Base-by-base conservation (phyloP, 30 jellyfish, hydroid and myxozoan species). In the Haliclystus octoradiatus region DNA sequence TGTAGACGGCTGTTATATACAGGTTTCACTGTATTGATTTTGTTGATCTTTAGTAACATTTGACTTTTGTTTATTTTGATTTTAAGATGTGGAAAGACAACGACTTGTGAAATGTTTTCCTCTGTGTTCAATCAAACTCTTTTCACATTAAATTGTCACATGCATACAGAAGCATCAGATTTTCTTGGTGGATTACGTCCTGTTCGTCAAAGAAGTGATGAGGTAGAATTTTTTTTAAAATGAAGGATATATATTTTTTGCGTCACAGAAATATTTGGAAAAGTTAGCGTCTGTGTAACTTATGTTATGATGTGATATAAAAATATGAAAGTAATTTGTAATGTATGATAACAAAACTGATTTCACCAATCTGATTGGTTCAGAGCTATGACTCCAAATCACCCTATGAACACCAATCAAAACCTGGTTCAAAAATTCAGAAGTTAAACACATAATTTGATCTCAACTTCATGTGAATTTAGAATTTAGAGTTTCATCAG, bases 121-220 rank as follows among this genome's bases (percentile, higher is more conserved):
- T 34, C 65, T 34, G 71, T 79, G 9, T 74, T 77, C 66, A 65
- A 49, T 7, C 80, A 68, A 66, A 74, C 71, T 26, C 68, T 92
- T 31, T 79, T 32, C 32, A 62, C 96, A 28, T 90, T 83, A 75
- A 82, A 82, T 33, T 92, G 99, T 70, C 99, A 92, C 77, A 79
- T 85, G 94, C 96, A 85, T 78, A 92, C 94, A 1, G 99, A 92
- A 57, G 66, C 99, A 0, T 50, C 95, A 5, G 99, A 92, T 74
- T 83, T 92, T 80, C 84, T 92, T 53, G 99, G 99, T 69, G 97
- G 97, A 31, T 72, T 88, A 35, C 86, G 97, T 47, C 97, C 97
- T 32, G 97, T 88, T 34, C 29, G 97, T 61, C 69, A 73, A 25
- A 83, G 79, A 53, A 82, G 65, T n/a, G 61, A 65, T 13, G 77